Percentiles rank a stretch among this genome's conserved stretches.
Evolutionary conservation across 1,140 invertebrate species (phyloP).

Genomic region (Lepidurus packardi): DNA sequence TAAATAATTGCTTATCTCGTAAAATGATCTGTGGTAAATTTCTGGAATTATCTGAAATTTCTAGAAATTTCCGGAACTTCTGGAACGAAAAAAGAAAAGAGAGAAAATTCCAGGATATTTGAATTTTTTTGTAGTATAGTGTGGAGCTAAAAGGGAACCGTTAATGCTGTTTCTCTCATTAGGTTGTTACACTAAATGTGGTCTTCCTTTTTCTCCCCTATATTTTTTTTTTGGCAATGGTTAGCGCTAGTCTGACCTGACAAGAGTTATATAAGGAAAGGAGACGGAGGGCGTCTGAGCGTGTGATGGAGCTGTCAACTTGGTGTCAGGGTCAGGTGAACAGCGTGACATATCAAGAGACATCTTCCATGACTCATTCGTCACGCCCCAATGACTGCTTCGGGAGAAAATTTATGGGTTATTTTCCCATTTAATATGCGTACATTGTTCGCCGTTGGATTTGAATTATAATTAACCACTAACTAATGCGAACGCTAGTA

Average conservation of each 20-base stretch:
- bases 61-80: too few species aligned
- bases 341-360: slow-evolving; percentile 1
- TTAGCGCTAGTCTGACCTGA: background rate
- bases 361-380: slow-evolving; percentile 4
- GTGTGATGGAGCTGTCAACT: slow-evolving; percentile 21
- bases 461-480: too few species aligned
- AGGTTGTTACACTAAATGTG: background rate
- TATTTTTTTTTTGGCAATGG: background rate
- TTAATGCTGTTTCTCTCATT: background rate
- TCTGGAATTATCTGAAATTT: too few species aligned
- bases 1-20: background rate
- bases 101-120: too few species aligned
- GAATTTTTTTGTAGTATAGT: background rate
- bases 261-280: slow-evolving; percentile 15
- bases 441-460: too few species aligned
- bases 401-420: too few species aligned
- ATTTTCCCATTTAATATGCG: too few species aligned
- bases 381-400: background rate
- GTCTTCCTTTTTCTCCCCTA: background rate
- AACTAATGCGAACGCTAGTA: too few species aligned
- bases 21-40: too few species aligned
- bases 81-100: too few species aligned
- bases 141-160: background rate
- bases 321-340: slow-evolving; percentile 16
- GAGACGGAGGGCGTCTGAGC: slow-evolving; percentile 13